Evolutionary conservation across 2,797 vertebrate species (phyloP), one percentile per base, ranked within the genome.

Genomic region (Microcaecilia unicolor): DNA sequence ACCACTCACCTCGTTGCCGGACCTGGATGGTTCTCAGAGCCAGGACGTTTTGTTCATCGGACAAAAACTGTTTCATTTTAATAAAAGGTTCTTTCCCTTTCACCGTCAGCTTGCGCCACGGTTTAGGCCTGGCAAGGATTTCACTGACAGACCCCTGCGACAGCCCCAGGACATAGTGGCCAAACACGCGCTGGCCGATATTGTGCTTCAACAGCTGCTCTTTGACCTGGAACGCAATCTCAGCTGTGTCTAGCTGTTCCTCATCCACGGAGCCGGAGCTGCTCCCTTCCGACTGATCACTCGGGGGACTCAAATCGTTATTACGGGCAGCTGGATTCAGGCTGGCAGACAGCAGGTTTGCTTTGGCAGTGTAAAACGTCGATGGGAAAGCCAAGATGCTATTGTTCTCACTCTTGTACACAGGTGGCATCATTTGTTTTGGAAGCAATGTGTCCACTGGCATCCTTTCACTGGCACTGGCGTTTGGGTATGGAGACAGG

Each of bases 61-160:
- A 93, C 22, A 99, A 82, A 76, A 99, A 99, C 79, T 99, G 96
- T 76, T 91, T 97, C 96, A 99, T 99, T 73, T 99, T 99, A 63
- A 95, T 86, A 58, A 99, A 99, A 1, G 96, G 96, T 51, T 99
- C 96, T 69, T 98, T 99, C 40, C 96, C 96, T 70, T 99, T 99
- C 49, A 99, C 93, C 0, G 96, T 98, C 62, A 99, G 87, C 80
- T 98, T 99, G 72, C 93, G 88, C 96, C 95, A 99, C 48, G 96
- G 95, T 66, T 99, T 99, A 68, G 96, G 96, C 38, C 96, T 76
- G 1, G 96, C 95, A 72, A 99, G 75, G 57, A 99, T 99, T 83
- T 99, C 96, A 0, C 96, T 99, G 74, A 98, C 96, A 0, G 96
- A 99, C 57, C 96, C 96, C 72, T 99, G 96, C 0, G 96, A 99